These are phyloP conservation scores for Papilio demoleus DNA, from an alignment of 2,888 invertebrate species.

Conservation along the genomic window DNA sequence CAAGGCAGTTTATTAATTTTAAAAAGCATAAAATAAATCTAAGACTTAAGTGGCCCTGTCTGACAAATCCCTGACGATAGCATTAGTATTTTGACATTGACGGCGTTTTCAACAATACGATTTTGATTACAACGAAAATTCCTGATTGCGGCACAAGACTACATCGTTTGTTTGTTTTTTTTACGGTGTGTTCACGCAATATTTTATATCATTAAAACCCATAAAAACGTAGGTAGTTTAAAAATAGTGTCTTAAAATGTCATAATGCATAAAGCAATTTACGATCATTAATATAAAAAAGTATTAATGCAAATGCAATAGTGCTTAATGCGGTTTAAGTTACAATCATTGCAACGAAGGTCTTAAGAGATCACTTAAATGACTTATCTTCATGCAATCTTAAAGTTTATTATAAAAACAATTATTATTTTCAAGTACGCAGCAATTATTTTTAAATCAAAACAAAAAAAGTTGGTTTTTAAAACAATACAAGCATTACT, in stretches of 20 bases:
- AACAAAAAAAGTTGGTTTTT: conserved; percentile 7
- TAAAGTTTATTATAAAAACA: neutral
- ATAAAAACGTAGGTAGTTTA: too few species aligned
- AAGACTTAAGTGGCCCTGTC: too few species aligned
- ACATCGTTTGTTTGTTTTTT: too few species aligned
- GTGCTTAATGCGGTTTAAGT: conserved; percentile 9
- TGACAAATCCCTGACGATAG: too few species aligned
- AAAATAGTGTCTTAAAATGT: neutral
- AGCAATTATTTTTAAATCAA: conserved; percentile 29
- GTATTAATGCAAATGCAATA: conserved; percentile 9
- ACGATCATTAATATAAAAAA: conserved; percentile 4
- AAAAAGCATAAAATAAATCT: too few species aligned
- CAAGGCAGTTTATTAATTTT: too few species aligned
- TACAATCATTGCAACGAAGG: neutral
- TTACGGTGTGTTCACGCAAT: too few species aligned
- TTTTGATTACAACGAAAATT: too few species aligned
- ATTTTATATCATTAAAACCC: too few species aligned
- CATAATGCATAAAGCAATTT: conserved; percentile 8
- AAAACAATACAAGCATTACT: neutral
- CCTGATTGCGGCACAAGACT: too few species aligned
- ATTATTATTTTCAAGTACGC: conserved; percentile 10
- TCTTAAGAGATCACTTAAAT: conserved; percentile 15
- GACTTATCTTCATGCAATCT: conserved; percentile 19
- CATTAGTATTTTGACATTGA: too few species aligned
- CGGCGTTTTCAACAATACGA: too few species aligned